Conservation (phyloP, 2,797 vertebrate genomes). For the Lepidocolaptes lacrymiger region DNA sequence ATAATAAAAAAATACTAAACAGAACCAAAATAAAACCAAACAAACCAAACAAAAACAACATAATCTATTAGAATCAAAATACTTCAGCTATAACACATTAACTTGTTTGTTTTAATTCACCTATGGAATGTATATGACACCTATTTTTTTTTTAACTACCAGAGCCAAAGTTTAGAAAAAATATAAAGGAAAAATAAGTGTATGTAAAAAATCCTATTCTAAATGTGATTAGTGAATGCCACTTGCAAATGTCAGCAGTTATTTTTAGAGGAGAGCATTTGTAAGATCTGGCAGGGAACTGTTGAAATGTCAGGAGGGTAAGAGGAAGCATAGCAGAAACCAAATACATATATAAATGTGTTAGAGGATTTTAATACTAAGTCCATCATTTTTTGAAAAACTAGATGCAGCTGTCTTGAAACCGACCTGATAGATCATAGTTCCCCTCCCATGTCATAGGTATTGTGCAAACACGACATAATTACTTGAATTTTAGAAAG, state of each 20-base stretch:
- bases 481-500: background rate
- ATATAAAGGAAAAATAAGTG: background rate
- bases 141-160: background rate
- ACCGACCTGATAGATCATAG: background rate
- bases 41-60: background rate
- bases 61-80: background rate
- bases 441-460: background rate
- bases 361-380: background rate
- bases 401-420: background rate
- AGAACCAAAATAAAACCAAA: no score
- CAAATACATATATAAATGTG: background rate
- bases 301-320: conserved; percentile 53
- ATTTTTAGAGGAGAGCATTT: conserved; percentile 53
- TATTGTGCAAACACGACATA: background rate
- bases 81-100: background rate
- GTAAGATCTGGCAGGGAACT: conserved; percentile 41
- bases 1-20: background rate
- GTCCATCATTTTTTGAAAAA: background rate
- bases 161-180: background rate
- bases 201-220: background rate
- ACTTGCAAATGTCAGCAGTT: conserved; percentile 53
- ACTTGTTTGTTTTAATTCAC: background rate
- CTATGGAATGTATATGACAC: background rate
- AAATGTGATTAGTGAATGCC: conserved; percentile 34
- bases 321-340: conserved; percentile 4